Evolutionary conservation across 1,140 invertebrate species (phyloP).

Genomic region (Pachypsylla venusta): DNA sequence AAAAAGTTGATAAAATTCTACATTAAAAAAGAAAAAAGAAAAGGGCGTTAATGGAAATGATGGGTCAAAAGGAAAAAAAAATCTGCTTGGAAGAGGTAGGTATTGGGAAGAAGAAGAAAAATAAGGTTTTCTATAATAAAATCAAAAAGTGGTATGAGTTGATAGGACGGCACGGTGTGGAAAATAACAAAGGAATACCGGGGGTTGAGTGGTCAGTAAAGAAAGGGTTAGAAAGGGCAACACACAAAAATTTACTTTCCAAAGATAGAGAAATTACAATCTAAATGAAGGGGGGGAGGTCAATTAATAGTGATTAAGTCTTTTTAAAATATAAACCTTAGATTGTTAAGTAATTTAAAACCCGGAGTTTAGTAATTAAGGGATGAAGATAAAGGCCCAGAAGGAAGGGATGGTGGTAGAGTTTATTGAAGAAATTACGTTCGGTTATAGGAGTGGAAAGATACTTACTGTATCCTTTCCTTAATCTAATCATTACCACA

Average conservation of each 20-base stretch:
- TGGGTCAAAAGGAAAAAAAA: neutral
- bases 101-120: too few species aligned
- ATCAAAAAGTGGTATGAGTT: too few species aligned
- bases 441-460: too few species aligned
- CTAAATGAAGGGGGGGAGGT: neutral
- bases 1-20: slow-evolving; percentile 5
- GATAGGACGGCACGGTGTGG: too few species aligned
- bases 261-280: slow-evolving; percentile 1
- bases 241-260: too few species aligned
- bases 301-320: slow-evolving; percentile 10
- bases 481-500: too few species aligned
- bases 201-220: neutral
- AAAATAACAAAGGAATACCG: neutral
- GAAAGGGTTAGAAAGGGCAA: neutral
- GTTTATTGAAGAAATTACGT: neutral
- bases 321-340: slow-evolving; percentile 7
- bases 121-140: too few species aligned
- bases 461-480: too few species aligned
- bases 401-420: neutral
- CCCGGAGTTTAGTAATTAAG: slow-evolving; percentile 7
- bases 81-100: too few species aligned
- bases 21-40: neutral
- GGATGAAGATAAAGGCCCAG: neutral
- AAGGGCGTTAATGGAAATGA: slow-evolving; percentile 8
- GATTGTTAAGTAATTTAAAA: slow-evolving; percentile 10